These are phyloP conservation scores for Myioborus miniatus DNA, from an alignment of 2,797 vertebrate genomes.

Conservation along the genomic window DNA sequence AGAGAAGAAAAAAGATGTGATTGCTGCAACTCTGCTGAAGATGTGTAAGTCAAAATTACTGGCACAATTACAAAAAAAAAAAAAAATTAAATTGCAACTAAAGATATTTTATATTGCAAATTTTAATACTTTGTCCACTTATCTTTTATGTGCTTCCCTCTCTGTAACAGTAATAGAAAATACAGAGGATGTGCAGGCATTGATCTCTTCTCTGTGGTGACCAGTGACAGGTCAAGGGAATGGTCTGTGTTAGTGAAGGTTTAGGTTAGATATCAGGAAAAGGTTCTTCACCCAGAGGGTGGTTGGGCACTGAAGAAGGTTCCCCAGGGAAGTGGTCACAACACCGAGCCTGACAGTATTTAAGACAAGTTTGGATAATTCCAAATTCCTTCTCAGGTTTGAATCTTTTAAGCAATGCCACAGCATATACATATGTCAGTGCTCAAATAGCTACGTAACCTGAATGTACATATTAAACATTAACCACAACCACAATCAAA, in stretches of 20 bases:
- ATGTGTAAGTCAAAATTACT: background rate
- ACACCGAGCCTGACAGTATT: background rate
- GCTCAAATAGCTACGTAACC: background rate
- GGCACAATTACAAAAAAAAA: background rate
- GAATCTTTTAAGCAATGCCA: background rate
- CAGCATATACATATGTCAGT: too few species aligned
- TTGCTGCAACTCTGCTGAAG: background rate
- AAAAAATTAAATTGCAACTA: background rate
- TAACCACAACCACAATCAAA: background rate
- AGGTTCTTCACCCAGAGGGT: too few species aligned
- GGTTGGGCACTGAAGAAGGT: background rate
- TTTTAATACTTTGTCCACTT: background rate
- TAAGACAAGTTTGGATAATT: background rate
- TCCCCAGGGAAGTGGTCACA: background rate
- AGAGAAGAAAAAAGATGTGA: background rate
- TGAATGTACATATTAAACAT: background rate
- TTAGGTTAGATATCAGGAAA: background rate
- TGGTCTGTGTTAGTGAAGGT: background rate
- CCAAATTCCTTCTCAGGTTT: background rate
- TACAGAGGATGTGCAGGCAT: background rate
- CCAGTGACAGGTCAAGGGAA: background rate
- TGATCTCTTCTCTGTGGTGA: background rate
- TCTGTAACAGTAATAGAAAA: background rate
- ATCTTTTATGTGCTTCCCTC: background rate
- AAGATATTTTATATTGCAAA: background rate